Percentiles rank a stretch among this genome's conserved stretches.
Conservation (phyloP, 2,888 invertebrate species). For the Acleris cristana region DNA sequence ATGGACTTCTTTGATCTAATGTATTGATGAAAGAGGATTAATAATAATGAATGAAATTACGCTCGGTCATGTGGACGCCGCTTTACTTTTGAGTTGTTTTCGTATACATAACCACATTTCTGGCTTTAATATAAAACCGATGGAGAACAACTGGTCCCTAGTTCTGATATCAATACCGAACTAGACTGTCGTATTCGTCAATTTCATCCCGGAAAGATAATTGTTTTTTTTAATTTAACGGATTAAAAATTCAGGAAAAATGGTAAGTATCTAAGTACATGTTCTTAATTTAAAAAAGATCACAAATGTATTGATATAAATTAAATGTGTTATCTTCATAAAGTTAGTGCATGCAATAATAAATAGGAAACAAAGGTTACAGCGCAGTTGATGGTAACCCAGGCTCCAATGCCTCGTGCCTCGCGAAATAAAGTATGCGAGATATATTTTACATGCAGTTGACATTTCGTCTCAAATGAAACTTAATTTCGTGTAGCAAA, state of each 20-base stretch:
- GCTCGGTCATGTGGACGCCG: slow-evolving; percentile 45
- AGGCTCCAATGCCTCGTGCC: too few species aligned
- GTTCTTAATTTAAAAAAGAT: not conserved
- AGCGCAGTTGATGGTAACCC: too few species aligned
- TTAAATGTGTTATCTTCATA: too few species aligned
- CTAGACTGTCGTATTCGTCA: slow-evolving; percentile 41
- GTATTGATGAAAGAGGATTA: too few species aligned
- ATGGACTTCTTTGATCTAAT: too few species aligned
- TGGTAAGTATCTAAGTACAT: slow-evolving; percentile 46
- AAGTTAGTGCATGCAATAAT: too few species aligned
- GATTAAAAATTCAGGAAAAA: slow-evolving; percentile 30
- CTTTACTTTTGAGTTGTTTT: slow-evolving; percentile 59
- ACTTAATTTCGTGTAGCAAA: too few species aligned
- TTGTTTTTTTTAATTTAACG: not conserved
- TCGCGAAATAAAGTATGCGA: too few species aligned
- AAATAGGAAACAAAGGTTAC: too few species aligned
- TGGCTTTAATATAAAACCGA: slow-evolving; percentile 56
- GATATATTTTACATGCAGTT: too few species aligned
- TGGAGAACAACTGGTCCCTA: slow-evolving; percentile 34
- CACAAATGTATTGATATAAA: too few species aligned
- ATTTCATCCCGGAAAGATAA: not conserved
- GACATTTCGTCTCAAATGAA: too few species aligned
- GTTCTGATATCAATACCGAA: slow-evolving; percentile 34
- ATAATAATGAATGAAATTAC: not conserved
- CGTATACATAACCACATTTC: slow-evolving; percentile 46